Evolutionary conservation across 1,140 invertebrate genomes (phyloP).

Genomic region (fruit fly (Drosophila melanogaster)): Release_6_plus_ISO1_MT NT_033777.3:12575001-12575500

Average conservation of each 20-base stretch:
- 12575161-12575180: background rate
- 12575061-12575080: slow-evolving; percentile 8
- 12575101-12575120: background rate
- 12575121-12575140: too few relatives aligned
- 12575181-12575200: too few relatives aligned
- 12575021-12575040: slow-evolving; percentile 29
- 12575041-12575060: slow-evolving; percentile 2
- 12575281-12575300: too few relatives aligned
- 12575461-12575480: background rate
- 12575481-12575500: background rate
- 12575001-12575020: slow-evolving; percentile 60
- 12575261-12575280: too few relatives aligned
- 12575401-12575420: background rate
- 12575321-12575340: too few relatives aligned
- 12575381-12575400: background rate
- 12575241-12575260: too few relatives aligned
- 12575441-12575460: background rate
- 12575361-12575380: too few relatives aligned
- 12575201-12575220: too few relatives aligned
- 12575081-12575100: slow-evolving; percentile 1
- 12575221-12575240: too few relatives aligned
- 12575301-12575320: too few relatives aligned
- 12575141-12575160: background rate
- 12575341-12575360: too few relatives aligned
- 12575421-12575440: background rate